Evolutionary conservation across 2,888 invertebrate genomes (phyloP).

Genomic region (Chymomyza caudatula): DNA sequence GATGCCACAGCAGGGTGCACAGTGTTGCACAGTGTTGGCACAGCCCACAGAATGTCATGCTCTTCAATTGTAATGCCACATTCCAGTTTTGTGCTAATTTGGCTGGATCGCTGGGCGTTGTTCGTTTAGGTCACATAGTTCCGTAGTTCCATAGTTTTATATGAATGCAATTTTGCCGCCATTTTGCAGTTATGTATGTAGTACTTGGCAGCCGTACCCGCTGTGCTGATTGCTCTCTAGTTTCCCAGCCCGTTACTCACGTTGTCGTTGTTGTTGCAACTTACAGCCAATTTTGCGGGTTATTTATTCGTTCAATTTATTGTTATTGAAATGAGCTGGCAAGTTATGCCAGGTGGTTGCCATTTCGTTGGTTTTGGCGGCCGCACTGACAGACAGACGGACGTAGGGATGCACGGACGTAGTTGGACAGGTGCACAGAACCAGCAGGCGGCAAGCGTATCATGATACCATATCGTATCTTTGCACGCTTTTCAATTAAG

Average conservation of each 20-base stretch:
- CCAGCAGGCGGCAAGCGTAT: neutral
- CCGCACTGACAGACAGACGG: no score
- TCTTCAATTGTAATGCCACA: neutral
- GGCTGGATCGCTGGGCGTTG: neutral
- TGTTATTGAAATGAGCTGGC: constrained; percentile 1
- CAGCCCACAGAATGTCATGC: neutral
- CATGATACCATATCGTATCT: neutral
- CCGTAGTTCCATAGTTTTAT: neutral
- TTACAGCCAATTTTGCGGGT: neutral
- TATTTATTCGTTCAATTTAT: constrained; percentile 5
- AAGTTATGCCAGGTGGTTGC: neutral
- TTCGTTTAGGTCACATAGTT: neutral
- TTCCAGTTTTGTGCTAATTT: neutral
- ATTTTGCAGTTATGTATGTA: neutral
- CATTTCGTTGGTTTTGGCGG: neutral
- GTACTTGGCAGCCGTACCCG: neutral
- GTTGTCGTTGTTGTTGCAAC: neutral
- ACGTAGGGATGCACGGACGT: neutral
- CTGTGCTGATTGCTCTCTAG: neutral
- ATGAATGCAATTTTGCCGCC: neutral
- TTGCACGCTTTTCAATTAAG: neutral
- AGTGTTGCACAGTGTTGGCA: neutral
- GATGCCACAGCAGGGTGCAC: neutral
- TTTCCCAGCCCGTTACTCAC: neutral
- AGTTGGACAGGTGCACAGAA: neutral